Evolutionary conservation across 1,140 invertebrate species (phyloP).

Genomic region (Rhopalosiphum maidis): DNA sequence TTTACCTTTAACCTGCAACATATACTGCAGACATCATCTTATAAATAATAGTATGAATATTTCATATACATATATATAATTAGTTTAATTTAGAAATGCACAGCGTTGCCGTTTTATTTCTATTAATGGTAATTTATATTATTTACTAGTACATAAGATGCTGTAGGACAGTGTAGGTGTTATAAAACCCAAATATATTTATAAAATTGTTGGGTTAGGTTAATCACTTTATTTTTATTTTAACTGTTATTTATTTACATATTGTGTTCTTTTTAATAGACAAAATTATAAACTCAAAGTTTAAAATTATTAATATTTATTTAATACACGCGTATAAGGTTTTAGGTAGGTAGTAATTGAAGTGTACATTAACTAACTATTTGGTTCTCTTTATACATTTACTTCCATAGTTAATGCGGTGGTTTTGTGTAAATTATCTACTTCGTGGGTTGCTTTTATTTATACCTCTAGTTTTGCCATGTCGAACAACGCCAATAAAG

Average conservation of each 20-base stretch:
- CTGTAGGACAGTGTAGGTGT: neutral
- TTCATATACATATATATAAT: neutral
- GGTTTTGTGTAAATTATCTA: slow-evolving; percentile 8
- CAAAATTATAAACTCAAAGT: neutral
- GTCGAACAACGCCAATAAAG: neutral
- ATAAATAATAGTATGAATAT: neutral
- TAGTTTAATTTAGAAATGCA: neutral
- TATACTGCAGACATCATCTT: neutral
- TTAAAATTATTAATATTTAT: neutral
- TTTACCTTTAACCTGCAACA: no score
- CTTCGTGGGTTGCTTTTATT: neutral
- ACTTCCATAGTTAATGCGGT: neutral
- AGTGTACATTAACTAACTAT: neutral
- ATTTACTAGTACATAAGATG: neutral
- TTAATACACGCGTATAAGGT: neutral
- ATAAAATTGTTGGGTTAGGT: neutral
- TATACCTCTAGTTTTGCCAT: neutral
- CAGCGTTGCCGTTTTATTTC: neutral
- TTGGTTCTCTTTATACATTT: neutral
- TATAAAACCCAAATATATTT: neutral
- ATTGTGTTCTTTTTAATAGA: neutral
- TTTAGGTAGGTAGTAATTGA: neutral
- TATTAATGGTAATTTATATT: neutral
- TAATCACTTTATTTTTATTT: neutral
- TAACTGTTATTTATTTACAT: neutral